These are phyloP conservation scores for Sinohyriopsis cumingii DNA, from an alignment of 2,888 invertebrate species.

Conservation along the genomic window DNA sequence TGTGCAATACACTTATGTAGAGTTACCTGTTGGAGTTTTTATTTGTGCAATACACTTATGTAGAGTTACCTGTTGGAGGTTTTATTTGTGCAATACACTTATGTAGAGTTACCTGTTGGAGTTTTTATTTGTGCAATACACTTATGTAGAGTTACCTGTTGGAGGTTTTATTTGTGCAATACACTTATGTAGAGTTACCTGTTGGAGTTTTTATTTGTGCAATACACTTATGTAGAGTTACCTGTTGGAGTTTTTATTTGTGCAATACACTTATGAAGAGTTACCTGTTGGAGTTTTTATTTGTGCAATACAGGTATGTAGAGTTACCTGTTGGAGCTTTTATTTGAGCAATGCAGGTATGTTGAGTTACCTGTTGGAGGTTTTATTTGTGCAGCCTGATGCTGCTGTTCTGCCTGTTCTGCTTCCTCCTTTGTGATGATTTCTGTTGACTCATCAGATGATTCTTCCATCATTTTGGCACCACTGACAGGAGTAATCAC, in stretches of 20 bases:
- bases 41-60: constrained; percentile 33
- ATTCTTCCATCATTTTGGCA: constrained; percentile 63
- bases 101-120: constrained; percentile 3
- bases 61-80: no score
- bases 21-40: no score
- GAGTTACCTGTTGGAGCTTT: no score
- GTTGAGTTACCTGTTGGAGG: no score
- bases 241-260: constrained; percentile 1
- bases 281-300: no score
- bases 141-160: constrained; percentile 17
- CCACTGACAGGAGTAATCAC: neutral
- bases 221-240: constrained; percentile 27
- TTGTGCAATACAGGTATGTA: constrained; percentile 18
- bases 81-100: constrained; percentile 28
- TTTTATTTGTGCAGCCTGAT: constrained; percentile 29
- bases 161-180: constrained; percentile 12
- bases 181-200: constrained; percentile 20
- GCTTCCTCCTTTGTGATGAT: constrained; percentile 60
- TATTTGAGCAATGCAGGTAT: no score
- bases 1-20: constrained; percentile 34
- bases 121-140: constrained; percentile 15
- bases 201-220: constrained; percentile 4
- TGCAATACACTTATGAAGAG: constrained; percentile 29
- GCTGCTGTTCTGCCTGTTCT: constrained; percentile 47
- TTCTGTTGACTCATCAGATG: constrained; percentile 61